These are phyloP conservation scores for Ganaspis brasiliensis DNA, from an alignment of 2,888 invertebrate genomes.

Conservation along the genomic window DNA sequence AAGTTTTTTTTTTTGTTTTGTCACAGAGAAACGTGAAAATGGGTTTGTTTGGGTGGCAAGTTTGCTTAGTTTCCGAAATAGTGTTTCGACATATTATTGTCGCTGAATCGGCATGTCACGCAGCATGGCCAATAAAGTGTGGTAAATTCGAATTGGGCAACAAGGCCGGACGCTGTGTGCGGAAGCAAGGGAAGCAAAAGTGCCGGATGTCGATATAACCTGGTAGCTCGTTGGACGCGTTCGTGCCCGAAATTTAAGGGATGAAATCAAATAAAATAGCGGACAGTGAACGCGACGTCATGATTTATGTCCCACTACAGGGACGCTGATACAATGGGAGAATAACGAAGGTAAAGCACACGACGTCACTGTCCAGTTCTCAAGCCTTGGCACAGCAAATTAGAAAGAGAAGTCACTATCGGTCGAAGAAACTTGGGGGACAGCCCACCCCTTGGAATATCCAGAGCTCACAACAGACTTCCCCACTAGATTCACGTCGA, in stretches of 20 bases:
- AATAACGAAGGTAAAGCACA: slow-evolving; percentile 78
- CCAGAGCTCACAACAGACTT: slow-evolving; percentile 2
- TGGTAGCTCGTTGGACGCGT: slow-evolving; percentile 43
- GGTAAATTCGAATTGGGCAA: slow-evolving; percentile 24
- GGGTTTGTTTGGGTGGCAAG: background rate
- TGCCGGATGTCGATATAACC: slow-evolving; percentile 23
- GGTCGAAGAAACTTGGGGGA: slow-evolving; percentile 48
- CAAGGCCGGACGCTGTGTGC: slow-evolving; percentile 26
- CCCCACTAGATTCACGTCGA: slow-evolving; percentile 1
- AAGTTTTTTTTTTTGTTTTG: no score
- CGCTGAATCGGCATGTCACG: slow-evolving; percentile 30
- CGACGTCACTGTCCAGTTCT: slow-evolving; percentile 67
- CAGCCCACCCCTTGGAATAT: slow-evolving; percentile 25
- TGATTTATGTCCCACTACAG: slow-evolving; percentile 73
- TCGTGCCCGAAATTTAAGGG: slow-evolving; percentile 64
- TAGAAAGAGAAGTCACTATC: slow-evolving; percentile 69
- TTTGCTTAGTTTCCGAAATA: slow-evolving; percentile 1
- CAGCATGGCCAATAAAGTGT: slow-evolving; percentile 41
- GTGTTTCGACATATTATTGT: slow-evolving; percentile 6
- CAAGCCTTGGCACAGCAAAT: slow-evolving; percentile 75
- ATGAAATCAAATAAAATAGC: slow-evolving; percentile 71
- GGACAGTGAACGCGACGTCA: slow-evolving; percentile 58
- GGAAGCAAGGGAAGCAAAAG: slow-evolving; percentile 28
- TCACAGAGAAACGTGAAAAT: background rate
- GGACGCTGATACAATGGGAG: slow-evolving; percentile 77